Base-by-base conservation (phyloP, 2,113 vertebrate species). In the Scytalopus superciliaris region DNA sequence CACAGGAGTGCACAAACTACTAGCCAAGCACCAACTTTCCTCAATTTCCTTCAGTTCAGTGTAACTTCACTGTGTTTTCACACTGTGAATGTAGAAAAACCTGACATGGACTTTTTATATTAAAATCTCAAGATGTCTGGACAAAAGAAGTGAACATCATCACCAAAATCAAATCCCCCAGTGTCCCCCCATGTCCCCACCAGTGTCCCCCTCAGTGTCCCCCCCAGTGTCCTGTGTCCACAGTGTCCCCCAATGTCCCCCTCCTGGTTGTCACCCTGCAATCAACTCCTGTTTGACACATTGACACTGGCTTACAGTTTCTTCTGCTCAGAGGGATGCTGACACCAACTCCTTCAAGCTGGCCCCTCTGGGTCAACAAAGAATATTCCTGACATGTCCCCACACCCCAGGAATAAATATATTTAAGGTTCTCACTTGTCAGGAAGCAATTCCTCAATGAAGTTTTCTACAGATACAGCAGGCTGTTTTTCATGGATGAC, bases 391-490 rank as follows among this genome's bases (percentile, higher is more conserved):
- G 80, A 37, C 0, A 1, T 2, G 11, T 21, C 2, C 23, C 17
- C 7, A n/a, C 3, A 3, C 13, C 9, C 31, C 37, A 22, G 12
- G 24, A 66, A 93, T 14, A 84, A 7, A 28, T 17, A 75, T 6
- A 27, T 24, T 35, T 39, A n/a, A 87, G 10, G 6, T 6, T 94
- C 98, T 98, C 97, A 99, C 99, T 98, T 99, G 97, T 99, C 99
- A 93, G 99, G 99, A 78, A 99, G 98, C 84, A 99, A 97, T 72
- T 99, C 99, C 28, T 99, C 99, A n/a, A 99, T 99, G 96, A 99
- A 99, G 97, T 97, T 99, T 96, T 99, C 99, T 90, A 99, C 96
- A 2, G 99, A 99, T 47, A 99, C 99, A 55, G 98, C 99, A 3
- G 98, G 98, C 96, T 99, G 99, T 70, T 99, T 99, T 95, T 99